phyloP scores from a whole-genome alignment of 2,113 vertebrate species.

The Speoplatyrhinus poulsoni region DNA sequence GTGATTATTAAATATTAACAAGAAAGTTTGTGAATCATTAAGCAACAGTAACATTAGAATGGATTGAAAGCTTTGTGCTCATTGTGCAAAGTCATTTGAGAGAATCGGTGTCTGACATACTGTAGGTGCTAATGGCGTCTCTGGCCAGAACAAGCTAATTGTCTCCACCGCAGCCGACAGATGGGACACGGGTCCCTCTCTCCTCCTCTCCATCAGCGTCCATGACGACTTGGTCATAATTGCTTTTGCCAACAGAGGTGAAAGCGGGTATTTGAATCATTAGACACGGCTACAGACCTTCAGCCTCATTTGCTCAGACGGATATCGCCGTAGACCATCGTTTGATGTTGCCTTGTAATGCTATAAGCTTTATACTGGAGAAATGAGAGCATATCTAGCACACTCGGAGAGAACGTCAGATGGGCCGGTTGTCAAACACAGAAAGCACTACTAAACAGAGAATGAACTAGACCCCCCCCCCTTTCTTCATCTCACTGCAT shows the following conservation, averaged over 20 bases:
- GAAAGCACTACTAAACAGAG: too few relatives aligned
- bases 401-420: too few relatives aligned
- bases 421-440: too few relatives aligned
- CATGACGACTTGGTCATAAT: slow-evolving; percentile 47
- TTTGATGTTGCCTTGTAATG: slow-evolving; percentile 26
- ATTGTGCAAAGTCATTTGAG: not conserved
- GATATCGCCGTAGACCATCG: slow-evolving; percentile 40
- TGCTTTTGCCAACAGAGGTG: slow-evolving; percentile 49
- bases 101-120: not conserved
- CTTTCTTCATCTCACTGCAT: too few relatives aligned
- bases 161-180: not conserved
- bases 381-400: not conserved
- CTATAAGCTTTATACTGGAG: slow-evolving; percentile 27
- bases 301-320: slow-evolving; percentile 11
- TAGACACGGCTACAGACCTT: slow-evolving; percentile 24
- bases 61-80: not conserved
- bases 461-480: too few relatives aligned
- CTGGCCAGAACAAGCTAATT: not conserved
- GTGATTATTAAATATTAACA: not conserved
- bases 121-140: not conserved
- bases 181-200: not conserved
- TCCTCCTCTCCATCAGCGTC: slow-evolving; percentile 3
- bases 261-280: slow-evolving; percentile 48
- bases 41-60: not conserved
- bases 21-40: not conserved